Percentiles rank a stretch among this genome's conserved stretches.
Conservation (phyloP, 2,797 vertebrate genomes). For the Enteromius argenteus region DNA sequence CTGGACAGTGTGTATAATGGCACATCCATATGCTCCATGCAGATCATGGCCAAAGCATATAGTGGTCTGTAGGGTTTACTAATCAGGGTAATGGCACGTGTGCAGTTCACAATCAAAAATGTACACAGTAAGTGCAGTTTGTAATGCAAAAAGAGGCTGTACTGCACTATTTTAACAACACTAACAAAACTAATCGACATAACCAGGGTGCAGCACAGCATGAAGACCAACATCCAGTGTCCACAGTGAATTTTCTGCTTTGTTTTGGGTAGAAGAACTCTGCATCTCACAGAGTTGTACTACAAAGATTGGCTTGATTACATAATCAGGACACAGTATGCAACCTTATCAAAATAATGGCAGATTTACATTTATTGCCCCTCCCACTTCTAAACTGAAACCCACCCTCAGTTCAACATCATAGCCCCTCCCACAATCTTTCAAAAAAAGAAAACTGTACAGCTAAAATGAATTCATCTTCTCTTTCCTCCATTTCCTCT, state of each 20-base stretch:
- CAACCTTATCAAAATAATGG: conserved; percentile 46
- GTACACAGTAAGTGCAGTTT: conserved; percentile 67
- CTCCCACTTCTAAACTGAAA: background rate
- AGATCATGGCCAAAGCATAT: conserved; percentile 4
- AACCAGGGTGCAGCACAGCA: background rate
- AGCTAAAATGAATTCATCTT: conserved; percentile 33
- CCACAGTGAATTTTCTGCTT: conserved; percentile 42
- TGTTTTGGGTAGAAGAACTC: background rate
- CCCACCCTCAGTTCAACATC: conserved; percentile 7
- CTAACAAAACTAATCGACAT: background rate
- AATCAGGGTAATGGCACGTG: conserved; percentile 12
- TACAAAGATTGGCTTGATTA: conserved; percentile 44
- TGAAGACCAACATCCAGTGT: conserved; percentile 11
- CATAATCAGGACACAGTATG: conserved; percentile 46
- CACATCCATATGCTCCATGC: conserved; percentile 22
- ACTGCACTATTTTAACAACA: conserved; percentile 51
- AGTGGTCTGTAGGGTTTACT: background rate
- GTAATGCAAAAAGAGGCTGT: conserved; percentile 56
- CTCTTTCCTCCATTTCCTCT: background rate
- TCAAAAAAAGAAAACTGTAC: conserved; percentile 40
- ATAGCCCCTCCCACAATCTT: background rate
- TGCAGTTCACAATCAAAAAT: conserved; percentile 30
- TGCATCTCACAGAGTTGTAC: conserved; percentile 23
- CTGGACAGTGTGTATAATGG: background rate
- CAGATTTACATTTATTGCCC: conserved; percentile 40